Evolutionary conservation across 2,113 vertebrate genomes (phyloP).

Genomic region (Rattus rattus): DNA sequence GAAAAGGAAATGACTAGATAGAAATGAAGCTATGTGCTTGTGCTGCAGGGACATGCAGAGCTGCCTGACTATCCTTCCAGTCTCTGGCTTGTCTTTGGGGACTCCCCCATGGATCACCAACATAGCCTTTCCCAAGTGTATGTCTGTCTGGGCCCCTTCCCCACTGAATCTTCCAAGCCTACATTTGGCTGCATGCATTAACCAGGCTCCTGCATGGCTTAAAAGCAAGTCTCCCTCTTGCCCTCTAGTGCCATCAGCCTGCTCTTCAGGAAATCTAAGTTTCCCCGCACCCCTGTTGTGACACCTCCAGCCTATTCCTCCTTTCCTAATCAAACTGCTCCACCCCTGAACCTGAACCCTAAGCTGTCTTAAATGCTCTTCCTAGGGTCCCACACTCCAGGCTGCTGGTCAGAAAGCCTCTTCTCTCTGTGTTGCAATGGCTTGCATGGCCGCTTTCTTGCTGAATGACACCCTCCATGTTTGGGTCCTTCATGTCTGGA

Average conservation of each 20-base stretch:
- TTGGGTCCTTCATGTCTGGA: background rate
- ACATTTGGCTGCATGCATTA: background rate
- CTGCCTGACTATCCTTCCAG: background rate
- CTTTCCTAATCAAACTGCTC: background rate
- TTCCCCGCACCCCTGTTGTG: background rate
- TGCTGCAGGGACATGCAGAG: background rate
- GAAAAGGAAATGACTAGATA: background rate
- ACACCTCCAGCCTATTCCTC: background rate
- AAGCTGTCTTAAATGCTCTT: background rate
- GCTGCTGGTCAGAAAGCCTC: background rate
- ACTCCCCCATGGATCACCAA: background rate
- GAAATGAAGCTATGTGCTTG: background rate
- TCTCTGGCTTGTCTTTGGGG: background rate
- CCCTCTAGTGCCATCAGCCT: background rate
- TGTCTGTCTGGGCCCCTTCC: background rate
- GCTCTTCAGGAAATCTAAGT: background rate
- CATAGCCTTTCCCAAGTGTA: background rate
- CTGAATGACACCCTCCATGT: background rate
- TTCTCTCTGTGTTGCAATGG: background rate
- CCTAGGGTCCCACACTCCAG: background rate
- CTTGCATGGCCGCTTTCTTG: background rate
- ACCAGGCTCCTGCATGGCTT: background rate
- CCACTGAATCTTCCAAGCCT: background rate
- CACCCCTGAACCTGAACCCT: background rate
- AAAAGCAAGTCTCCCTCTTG: background rate